Evolutionary conservation across 1,140 invertebrate genomes (phyloP).

Genomic region (Drosophila paulistorum): DNA sequence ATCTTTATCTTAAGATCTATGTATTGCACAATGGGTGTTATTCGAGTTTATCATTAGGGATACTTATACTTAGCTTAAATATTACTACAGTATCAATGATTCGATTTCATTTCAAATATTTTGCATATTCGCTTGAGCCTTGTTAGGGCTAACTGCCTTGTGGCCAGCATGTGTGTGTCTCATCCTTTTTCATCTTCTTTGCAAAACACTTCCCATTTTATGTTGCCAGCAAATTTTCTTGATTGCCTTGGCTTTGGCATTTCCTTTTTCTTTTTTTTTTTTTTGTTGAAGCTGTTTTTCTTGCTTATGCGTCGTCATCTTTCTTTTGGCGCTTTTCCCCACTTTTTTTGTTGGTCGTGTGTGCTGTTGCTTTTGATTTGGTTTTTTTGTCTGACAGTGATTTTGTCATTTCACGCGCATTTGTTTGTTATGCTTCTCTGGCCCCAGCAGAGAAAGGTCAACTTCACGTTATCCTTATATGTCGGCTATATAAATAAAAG

Average conservation of each 20-base stretch:
- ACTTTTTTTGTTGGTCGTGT: slow-evolving; percentile 11
- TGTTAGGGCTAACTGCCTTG: slow-evolving; percentile 40
- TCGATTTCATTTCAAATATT: slow-evolving; percentile 5
- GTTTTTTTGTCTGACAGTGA: slow-evolving; percentile 56
- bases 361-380: slow-evolving; percentile 9
- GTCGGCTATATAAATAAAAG: slow-evolving; percentile 47
- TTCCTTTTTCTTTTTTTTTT: slow-evolving; percentile 43
- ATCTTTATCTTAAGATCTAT: too few relatives aligned
- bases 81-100: slow-evolving; percentile 44
- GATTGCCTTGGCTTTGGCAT: slow-evolving; percentile 73
- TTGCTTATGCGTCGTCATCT: slow-evolving; percentile 74
- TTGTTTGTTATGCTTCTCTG: slow-evolving; percentile 67
- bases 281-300: slow-evolving; percentile 19
- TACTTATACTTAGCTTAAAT: too few relatives aligned
- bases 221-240: slow-evolving; percentile 67
- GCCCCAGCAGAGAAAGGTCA: slow-evolving; percentile 60
- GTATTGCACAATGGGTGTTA: too few relatives aligned
- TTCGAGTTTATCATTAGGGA: too few relatives aligned
- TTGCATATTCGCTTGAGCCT: slow-evolving; percentile 38
- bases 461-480: slow-evolving; percentile 48
- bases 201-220: slow-evolving; percentile 49
- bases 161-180: slow-evolving; percentile 31
- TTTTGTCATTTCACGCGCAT: slow-evolving; percentile 78
- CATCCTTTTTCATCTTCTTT: not conserved
- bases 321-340: slow-evolving; percentile 47